These are phyloP conservation scores for Aphis craccivora DNA, from an alignment of 1,140 invertebrate species.

Conservation along the genomic window DNA sequence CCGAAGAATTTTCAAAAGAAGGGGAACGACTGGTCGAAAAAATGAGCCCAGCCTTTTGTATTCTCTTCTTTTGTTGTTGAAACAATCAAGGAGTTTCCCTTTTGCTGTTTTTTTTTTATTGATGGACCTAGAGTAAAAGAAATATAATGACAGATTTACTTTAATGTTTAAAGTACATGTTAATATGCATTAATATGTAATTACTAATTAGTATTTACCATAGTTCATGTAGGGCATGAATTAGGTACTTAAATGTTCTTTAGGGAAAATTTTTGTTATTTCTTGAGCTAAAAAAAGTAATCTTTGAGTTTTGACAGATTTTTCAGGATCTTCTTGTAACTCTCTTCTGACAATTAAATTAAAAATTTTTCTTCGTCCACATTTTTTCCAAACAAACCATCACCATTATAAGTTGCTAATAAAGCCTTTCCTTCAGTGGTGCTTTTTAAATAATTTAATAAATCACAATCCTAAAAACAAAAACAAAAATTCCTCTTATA, in stretches of 20 bases:
- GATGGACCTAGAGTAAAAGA: neutral
- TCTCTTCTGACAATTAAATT: conserved; percentile 1
- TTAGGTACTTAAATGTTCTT: neutral
- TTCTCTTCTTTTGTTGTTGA: conserved; percentile 26
- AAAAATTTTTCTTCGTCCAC: neutral
- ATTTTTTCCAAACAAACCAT: neutral
- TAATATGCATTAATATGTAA: too few relatives aligned
- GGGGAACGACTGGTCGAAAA: neutral
- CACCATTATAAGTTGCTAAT: conserved; percentile 1
- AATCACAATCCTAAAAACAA: neutral
- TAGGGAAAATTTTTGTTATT: neutral
- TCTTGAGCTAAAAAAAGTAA: neutral
- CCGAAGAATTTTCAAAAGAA: neutral
- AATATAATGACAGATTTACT: neutral
- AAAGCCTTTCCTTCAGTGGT: neutral
- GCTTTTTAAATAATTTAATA: neutral
- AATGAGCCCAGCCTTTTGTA: neutral
- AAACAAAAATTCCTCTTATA: neutral
- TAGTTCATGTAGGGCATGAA: neutral
- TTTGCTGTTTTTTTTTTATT: conserved; percentile 5
- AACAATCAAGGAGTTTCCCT: neutral
- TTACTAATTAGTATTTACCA: conserved; percentile 1
- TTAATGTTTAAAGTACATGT: conserved; percentile 9
- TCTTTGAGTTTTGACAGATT: neutral
- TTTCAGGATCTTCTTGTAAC: neutral